Conservation (phyloP, 2,113 vertebrate species). For the Okapia johnstoni region DNA sequence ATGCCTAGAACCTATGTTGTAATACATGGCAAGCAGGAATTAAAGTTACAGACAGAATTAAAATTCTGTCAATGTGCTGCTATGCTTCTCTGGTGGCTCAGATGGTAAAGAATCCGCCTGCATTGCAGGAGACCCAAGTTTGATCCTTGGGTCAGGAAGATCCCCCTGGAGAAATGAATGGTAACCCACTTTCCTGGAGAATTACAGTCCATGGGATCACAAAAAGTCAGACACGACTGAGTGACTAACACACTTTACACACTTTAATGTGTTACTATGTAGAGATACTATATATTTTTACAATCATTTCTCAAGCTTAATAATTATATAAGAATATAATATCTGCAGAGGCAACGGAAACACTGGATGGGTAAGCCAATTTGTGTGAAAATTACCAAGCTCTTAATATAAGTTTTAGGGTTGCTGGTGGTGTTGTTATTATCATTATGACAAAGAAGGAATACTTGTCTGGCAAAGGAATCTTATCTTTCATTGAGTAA, state of each 20-base stretch:
- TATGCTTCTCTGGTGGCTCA: not conserved
- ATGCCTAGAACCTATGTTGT: not conserved
- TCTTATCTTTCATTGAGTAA: not conserved
- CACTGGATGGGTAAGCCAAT: not conserved
- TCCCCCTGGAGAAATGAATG: not conserved
- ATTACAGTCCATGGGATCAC: rapidly evolving
- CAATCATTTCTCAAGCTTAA: not conserved
- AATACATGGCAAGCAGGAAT: not conserved
- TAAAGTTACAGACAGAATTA: not conserved
- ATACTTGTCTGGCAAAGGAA: not conserved
- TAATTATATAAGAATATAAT: not conserved
- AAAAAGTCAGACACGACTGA: not conserved
- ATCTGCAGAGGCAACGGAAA: not conserved
- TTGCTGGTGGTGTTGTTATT: not conserved
- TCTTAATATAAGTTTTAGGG: not conserved
- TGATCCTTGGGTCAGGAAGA: not conserved
- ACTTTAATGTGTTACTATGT: not conserved
- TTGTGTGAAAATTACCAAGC: not conserved
- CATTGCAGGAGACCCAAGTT: not conserved
- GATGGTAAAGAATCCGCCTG: not conserved
- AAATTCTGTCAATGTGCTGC: not conserved
- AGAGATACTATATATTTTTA: not conserved
- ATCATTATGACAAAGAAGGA: not conserved
- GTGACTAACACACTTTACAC: not conserved
- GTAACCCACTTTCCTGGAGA: not conserved